These are phyloP conservation scores for Microcebus jonahi DNA, from an alignment of 2,113 vertebrate genomes.

Conservation along the genomic window DNA sequence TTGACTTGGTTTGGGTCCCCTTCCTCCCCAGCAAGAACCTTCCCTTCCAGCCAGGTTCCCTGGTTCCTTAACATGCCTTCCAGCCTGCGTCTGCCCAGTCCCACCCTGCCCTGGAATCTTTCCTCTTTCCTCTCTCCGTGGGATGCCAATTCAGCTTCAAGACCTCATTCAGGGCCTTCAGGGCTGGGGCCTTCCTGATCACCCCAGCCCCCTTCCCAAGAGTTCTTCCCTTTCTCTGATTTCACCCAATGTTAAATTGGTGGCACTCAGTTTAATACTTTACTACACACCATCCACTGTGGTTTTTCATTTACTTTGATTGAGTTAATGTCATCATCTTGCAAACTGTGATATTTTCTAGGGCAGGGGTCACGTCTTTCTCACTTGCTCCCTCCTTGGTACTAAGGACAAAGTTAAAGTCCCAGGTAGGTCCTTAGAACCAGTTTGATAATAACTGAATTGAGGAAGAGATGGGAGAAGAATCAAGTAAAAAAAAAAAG, in stretches of 20 bases:
- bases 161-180: background rate
- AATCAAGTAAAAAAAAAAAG: background rate
- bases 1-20: background rate
- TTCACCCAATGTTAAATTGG: background rate
- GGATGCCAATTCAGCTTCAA: background rate
- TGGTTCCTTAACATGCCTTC: background rate
- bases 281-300: background rate
- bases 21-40: background rate
- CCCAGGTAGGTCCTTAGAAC: background rate
- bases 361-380: background rate
- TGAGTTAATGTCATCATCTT: background rate
- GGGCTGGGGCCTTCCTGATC: background rate
- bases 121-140: background rate
- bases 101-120: background rate
- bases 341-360: background rate
- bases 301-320: background rate
- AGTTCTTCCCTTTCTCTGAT: background rate
- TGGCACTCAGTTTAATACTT: background rate
- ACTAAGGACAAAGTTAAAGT: background rate
- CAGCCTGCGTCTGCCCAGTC: background rate
- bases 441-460: background rate
- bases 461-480: background rate
- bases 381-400: background rate
- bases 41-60: background rate
- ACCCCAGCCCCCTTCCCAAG: background rate